Percentiles rank a stretch among this genome's conserved stretches.
phyloP scores from a whole-genome alignment of 2,113 vertebrate species.

The Prinia subflava region DNA sequence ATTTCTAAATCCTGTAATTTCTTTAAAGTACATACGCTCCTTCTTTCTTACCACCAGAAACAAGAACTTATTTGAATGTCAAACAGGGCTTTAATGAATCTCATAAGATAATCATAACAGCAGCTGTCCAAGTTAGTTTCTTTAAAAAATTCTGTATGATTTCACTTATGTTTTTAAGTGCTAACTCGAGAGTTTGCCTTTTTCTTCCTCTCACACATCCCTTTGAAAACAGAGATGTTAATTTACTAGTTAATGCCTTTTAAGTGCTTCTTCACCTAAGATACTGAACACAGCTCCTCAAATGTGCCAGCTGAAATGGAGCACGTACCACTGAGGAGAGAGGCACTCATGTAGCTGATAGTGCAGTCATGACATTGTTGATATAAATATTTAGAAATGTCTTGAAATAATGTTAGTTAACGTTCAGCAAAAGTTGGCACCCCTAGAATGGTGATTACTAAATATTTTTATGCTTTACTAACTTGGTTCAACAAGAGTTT shows the following conservation, averaged over 20 bases:
- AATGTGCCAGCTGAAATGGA: background rate
- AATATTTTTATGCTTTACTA: background rate
- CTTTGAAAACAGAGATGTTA: slow-evolving; percentile 17
- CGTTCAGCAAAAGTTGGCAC: background rate
- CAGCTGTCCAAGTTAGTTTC: slow-evolving; percentile 64
- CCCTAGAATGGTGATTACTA: background rate
- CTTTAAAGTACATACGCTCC: slow-evolving; percentile 24
- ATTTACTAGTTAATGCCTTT: background rate
- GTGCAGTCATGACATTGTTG: background rate
- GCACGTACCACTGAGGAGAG: background rate
- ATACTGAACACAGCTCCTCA: background rate
- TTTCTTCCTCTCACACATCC: background rate
- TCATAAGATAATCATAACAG: slow-evolving; percentile 47
- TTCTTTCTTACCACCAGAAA: slow-evolving; percentile 31
- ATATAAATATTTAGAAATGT: background rate
- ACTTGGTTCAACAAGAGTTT: background rate
- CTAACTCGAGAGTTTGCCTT: background rate
- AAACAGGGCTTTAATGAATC: slow-evolving; percentile 52
- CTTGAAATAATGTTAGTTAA: background rate
- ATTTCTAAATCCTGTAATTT: slow-evolving; percentile 51
- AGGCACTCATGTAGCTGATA: background rate
- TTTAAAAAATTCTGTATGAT: slow-evolving; percentile 64
- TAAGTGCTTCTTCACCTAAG: background rate
- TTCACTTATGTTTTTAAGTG: slow-evolving; percentile 36
- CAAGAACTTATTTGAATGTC: slow-evolving; percentile 53